phyloP scores from a whole-genome alignment of 2,113 vertebrate species.

The Sinocyclocheilus anophthalmus region DNA sequence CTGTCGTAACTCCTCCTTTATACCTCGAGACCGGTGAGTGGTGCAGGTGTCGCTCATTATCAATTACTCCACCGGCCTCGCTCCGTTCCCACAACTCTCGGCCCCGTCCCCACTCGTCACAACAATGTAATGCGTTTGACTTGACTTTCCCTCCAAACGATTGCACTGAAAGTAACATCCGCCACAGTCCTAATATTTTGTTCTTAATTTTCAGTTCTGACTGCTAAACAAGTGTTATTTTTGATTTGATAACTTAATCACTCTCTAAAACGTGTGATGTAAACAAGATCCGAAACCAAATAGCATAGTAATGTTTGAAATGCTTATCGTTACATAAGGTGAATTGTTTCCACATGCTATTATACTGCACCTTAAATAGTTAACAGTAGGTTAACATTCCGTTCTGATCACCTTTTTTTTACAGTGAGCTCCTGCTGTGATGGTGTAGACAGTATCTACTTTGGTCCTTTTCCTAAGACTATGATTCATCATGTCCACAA shows the following conservation, averaged over 20 bases:
- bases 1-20: no score
- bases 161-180: background rate
- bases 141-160: background rate
- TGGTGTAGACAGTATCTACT: background rate
- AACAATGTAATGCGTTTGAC: background rate
- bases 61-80: no score
- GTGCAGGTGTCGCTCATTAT: no score
- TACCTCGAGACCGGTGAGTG: no score
- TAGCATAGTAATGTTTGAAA: background rate
- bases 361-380: background rate
- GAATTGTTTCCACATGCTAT: background rate
- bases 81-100: no score
- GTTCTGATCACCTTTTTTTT: background rate
- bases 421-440: background rate
- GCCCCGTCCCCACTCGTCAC: no score
- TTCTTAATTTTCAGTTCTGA: background rate
- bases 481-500: background rate
- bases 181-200: background rate
- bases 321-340: background rate
- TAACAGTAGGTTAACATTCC: background rate
- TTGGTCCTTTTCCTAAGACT: background rate
- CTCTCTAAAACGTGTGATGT: background rate
- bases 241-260: background rate
- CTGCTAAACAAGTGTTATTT: background rate
- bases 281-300: background rate